Evolutionary conservation across 2,888 invertebrate genomes (phyloP).

Genomic region (Drosophila colorata): DNA sequence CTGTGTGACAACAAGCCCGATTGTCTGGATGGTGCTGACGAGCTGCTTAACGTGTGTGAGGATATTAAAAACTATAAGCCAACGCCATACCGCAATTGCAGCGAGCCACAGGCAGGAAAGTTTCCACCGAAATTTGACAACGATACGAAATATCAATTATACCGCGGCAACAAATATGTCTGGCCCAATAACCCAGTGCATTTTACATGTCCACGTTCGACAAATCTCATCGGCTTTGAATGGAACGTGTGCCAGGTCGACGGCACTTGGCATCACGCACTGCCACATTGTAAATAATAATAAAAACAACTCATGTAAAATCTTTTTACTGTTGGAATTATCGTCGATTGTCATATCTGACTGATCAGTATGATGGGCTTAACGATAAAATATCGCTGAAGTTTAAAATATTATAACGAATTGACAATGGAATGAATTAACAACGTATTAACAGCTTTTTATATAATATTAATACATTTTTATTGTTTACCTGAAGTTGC

Average conservation of each 20-base stretch:
- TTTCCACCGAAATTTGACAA: background rate
- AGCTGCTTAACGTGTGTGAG: conserved; percentile 16
- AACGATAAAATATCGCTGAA: too few species aligned
- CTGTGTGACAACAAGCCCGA: conserved; percentile 18
- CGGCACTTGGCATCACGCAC: conserved; percentile 7
- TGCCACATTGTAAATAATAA: conserved; percentile 9
- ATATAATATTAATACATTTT: too few species aligned
- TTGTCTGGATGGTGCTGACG: conserved; percentile 38
- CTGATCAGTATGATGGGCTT: too few species aligned
- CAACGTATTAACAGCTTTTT: too few species aligned
- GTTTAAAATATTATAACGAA: too few species aligned
- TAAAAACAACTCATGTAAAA: too few species aligned
- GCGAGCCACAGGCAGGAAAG: background rate
- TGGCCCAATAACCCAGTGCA: conserved; percentile 21
- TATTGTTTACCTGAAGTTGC: too few species aligned
- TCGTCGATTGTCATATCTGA: too few species aligned
- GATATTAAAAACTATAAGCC: background rate
- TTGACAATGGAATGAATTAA: too few species aligned
- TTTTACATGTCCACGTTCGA: background rate
- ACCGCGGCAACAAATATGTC: conserved; percentile 2
- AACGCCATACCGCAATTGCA: background rate
- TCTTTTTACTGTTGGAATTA: too few species aligned
- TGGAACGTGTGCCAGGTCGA: conserved; percentile 32
- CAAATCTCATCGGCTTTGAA: background rate
- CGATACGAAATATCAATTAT: background rate